Base-by-base conservation (phyloP, 2,113 vertebrate species). In the Arizona elegans region DNA sequence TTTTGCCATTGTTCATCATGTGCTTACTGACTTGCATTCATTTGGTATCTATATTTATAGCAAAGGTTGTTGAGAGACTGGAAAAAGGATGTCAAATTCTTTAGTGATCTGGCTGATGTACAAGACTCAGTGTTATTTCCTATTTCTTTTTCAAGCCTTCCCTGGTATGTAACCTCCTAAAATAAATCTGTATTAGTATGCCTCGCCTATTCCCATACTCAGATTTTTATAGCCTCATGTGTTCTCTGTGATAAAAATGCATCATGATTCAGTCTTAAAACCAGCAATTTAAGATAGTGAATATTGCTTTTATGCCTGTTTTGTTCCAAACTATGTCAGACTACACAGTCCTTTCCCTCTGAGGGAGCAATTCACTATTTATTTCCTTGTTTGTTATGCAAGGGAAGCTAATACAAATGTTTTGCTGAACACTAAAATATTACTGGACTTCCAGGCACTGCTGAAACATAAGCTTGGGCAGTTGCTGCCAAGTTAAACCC, bases 101-200 rank as follows among this genome's bases (percentile, higher is more conserved):
- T 53, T 1, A 59, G 90, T 59, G 0, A 92, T 56, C 43, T 94
- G 90, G 90, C 93, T 88, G 26, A 23, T 89, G 88, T 91, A 52
- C 91, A 81, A 96, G 70, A 93, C 88, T 53, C 86, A 62, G 9
- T 92, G 90, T 87, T 95, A 92, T 92, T 95, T 95, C 92, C 91
- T 75, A 33, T 95, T 93, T 94, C 92, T 95, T 94, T 95, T 92
- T 93, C 65, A 65, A 93, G 94, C 92, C 95, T 85, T 89, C 62
- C 87, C 92, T 94, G 94, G 92, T 86, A 75, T 96, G 93, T 91
- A 96, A 59, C 65, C 15, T 86, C 93, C 95, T 94, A 92, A 95
- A 96, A 95, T 93, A 43, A 93, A 89, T 91, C 90, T 94, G 91
- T 93, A 85, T 96, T 93, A 94, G 91, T 94, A 96, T 93, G 91